Percentiles rank a stretch among this genome's conserved stretches.
Conservation (phyloP, 2,113 vertebrate genomes). For the Martes martes region DNA sequence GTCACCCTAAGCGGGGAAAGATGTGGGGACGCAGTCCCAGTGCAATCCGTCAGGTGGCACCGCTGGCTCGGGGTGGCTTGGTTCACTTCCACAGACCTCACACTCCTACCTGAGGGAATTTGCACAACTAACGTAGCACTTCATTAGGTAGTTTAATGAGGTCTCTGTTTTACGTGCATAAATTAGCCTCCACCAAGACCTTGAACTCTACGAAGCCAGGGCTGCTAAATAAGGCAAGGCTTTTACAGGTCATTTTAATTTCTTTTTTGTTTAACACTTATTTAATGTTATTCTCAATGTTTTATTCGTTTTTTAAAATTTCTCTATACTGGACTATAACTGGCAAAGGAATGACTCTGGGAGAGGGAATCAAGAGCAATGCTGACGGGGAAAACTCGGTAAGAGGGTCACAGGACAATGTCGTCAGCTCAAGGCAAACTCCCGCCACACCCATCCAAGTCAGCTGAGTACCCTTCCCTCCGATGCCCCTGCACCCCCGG, state of each 20-base stretch:
- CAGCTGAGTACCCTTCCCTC: background rate
- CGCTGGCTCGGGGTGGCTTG: no score
- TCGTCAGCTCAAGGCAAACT: background rate
- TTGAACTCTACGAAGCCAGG: background rate
- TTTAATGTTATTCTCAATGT: background rate
- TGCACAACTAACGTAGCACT: background rate
- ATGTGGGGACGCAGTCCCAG: background rate
- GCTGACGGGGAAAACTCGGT: background rate
- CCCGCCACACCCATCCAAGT: fast-evolving
- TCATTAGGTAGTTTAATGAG: background rate
- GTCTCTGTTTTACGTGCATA: background rate
- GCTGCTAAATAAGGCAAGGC: background rate
- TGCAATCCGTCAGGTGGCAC: background rate
- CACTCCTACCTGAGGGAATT: background rate
- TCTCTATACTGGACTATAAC: background rate
- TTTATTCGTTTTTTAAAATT: background rate
- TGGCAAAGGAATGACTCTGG: background rate
- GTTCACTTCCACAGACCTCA: background rate
- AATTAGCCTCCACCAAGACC: background rate
- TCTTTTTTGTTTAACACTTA: background rate
- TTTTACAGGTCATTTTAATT: background rate
- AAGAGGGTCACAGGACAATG: background rate
- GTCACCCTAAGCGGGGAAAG: background rate
- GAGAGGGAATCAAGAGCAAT: background rate
- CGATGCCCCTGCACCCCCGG: background rate